Conservation (phyloP, 2,888 invertebrate species). For the Micoletzkya japonica region DNA sequence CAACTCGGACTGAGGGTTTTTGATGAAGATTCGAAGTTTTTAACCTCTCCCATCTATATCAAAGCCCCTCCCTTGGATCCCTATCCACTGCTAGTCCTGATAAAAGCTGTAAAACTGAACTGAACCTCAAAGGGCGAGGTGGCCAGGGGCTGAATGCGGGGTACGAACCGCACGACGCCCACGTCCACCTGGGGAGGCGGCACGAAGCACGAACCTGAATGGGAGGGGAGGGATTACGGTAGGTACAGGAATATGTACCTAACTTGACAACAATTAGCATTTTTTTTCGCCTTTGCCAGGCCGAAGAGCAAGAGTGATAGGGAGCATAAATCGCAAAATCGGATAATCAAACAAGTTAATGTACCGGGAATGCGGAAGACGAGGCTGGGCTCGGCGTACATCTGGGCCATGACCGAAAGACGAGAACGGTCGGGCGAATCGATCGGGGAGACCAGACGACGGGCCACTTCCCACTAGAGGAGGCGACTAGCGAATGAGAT, state of each 20-base stretch:
- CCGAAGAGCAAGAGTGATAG: neutral
- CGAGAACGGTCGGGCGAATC: slow-evolving; percentile 78
- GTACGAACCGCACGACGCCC: slow-evolving; percentile 85
- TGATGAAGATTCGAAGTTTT: too few relatives aligned
- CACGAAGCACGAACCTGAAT: slow-evolving; percentile 79
- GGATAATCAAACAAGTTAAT: neutral
- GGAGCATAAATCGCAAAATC: neutral
- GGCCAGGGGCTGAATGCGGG: slow-evolving; percentile 78
- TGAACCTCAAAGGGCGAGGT: slow-evolving; percentile 76
- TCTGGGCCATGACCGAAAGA: slow-evolving; percentile 91
- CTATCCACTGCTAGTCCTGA: too few relatives aligned
- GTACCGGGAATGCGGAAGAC: slow-evolving; percentile 84
- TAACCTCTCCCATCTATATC: too few relatives aligned
- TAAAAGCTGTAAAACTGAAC: too few relatives aligned
- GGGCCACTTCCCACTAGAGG: slow-evolving; percentile 74
- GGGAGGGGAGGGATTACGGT: neutral
- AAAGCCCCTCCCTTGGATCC: slow-evolving; percentile 1
- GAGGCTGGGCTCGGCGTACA: slow-evolving; percentile 81
- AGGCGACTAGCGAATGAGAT: neutral
- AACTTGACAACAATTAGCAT: neutral
- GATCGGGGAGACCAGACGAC: slow-evolving; percentile 81
- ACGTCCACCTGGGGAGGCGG: slow-evolving; percentile 96
- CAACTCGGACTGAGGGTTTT: too few relatives aligned
- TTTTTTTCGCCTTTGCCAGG: neutral
- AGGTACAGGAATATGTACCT: neutral